phyloP scores from a whole-genome alignment of 2,113 vertebrate species.

The Leptocoma aspasia region DNA sequence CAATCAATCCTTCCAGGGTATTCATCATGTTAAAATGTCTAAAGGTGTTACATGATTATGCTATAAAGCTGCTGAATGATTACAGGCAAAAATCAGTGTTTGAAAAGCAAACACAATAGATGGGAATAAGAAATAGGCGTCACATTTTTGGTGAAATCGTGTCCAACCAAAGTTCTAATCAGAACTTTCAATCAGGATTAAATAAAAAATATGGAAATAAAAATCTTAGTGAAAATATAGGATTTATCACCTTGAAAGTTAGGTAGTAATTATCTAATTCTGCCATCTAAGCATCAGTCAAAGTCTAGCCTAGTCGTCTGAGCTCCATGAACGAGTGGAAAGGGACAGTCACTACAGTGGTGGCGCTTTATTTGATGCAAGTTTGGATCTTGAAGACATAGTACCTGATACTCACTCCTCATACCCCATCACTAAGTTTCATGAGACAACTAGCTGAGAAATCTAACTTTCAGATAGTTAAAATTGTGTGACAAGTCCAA shows the following conservation, averaged over 20 bases:
- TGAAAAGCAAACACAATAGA: slow-evolving; percentile 58
- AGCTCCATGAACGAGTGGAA: background rate
- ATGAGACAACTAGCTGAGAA: background rate
- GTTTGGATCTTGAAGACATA: background rate
- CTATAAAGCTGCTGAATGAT: background rate
- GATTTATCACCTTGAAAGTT: background rate
- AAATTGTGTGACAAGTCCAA: background rate
- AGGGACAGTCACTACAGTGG: background rate
- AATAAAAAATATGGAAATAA: slow-evolving; percentile 4
- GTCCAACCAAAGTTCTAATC: background rate
- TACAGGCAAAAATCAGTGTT: slow-evolving; percentile 42
- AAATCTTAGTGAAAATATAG: slow-evolving; percentile 2
- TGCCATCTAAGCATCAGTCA: background rate
- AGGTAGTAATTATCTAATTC: background rate
- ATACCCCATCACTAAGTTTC: background rate
- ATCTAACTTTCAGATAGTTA: background rate
- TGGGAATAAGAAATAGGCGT: background rate
- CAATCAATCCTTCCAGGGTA: slow-evolving; percentile 35
- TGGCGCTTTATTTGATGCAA: background rate
- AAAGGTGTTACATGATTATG: slow-evolving; percentile 27
- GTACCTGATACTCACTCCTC: background rate
- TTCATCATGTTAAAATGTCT: slow-evolving; percentile 42
- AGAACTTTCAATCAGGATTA: background rate
- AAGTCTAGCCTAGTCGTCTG: background rate
- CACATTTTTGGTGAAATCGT: background rate